Evolutionary conservation across 2,113 vertebrate species (phyloP), one percentile per base, ranked within the genome.

Genomic region (Clarias batrachus): DNA sequence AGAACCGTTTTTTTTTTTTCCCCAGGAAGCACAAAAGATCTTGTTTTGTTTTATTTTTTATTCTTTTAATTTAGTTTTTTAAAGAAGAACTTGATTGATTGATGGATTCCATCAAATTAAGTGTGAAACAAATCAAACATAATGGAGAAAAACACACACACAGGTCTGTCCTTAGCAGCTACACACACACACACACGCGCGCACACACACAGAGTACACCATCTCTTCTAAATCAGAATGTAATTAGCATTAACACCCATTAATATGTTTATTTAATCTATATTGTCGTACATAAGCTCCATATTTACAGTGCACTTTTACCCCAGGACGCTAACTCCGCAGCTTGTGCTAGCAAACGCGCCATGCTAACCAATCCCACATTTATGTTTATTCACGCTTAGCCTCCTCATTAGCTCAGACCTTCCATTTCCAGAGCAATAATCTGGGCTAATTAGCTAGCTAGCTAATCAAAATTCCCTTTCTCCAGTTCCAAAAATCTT

Each of bases 11-110:
- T 68, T 9, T 9, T 37, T 37, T 27, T 33, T 54, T 4, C 23
- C 11, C 60, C 25, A 10, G 17, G 59, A 85, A 89, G 78, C 78
- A 79, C 81, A 84, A 65, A 74, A 78, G 59, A 89, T 27, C 23
- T 30, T 59, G 1, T 11, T 4, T 9, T 21, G 4, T 80, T 30
- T 79, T 57, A 3, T 27, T 57, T 33, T 56, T 19, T 79, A 54
- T 56, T 52, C 2, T n/a, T 74, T 48, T 48, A 48, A 48, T 48
- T 48, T 48, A 8, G 48, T 52, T 62, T 21, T 19, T 27, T 10
- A 27, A 60, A 76, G 57, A 74, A n/a, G 27, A n/a, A 63, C 25
- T 8, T 8, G 62, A 33, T 11, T 37, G 27, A 54, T 63, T 1
- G 4, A 27, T 30, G 21, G 27, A 25, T 27, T 27, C 17, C 57